phyloP scores from a whole-genome alignment of 2,797 vertebrate genomes.

The Spheniscus humboldti region DNA sequence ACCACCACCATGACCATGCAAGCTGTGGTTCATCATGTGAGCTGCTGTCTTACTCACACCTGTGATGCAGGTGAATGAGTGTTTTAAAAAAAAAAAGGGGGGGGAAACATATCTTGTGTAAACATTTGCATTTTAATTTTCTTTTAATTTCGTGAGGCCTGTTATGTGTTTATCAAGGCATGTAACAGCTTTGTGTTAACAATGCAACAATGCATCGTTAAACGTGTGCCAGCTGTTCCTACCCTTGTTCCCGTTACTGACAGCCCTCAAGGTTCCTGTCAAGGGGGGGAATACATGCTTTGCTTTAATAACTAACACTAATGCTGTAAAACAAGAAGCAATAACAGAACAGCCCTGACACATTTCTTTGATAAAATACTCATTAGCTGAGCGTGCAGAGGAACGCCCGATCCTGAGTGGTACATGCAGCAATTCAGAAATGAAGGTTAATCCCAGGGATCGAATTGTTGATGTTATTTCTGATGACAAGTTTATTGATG shows the following conservation, averaged over 20 bases:
- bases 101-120: slow-evolving; percentile 17
- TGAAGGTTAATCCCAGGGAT: slow-evolving; percentile 19
- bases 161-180: slow-evolving; percentile 63
- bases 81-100: not conserved
- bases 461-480: not conserved
- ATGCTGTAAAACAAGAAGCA: slow-evolving; percentile 63
- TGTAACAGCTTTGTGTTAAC: slow-evolving; percentile 72
- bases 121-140: slow-evolving; percentile 75
- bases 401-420: not conserved
- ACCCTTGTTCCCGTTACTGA: slow-evolving; percentile 23
- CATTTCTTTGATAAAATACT: slow-evolving; percentile 65
- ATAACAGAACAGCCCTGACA: slow-evolving; percentile 62
- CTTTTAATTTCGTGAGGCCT: slow-evolving; percentile 66
- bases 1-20: fast-evolving
- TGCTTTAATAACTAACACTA: slow-evolving; percentile 65
- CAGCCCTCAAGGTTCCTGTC: slow-evolving; percentile 45
- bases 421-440: fast-evolving
- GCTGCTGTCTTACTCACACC: not conserved
- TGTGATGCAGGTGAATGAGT: not conserved
- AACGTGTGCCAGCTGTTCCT: slow-evolving; percentile 67
- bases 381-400: slow-evolving; percentile 34
- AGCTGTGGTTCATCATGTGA: not conserved
- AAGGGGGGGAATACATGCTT: slow-evolving; percentile 2
- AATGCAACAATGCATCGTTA: slow-evolving; percentile 58
- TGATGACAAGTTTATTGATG: not conserved